Base-by-base conservation (phyloP, 2,888 invertebrate genomes). In the Pterostichus madidus region DNA sequence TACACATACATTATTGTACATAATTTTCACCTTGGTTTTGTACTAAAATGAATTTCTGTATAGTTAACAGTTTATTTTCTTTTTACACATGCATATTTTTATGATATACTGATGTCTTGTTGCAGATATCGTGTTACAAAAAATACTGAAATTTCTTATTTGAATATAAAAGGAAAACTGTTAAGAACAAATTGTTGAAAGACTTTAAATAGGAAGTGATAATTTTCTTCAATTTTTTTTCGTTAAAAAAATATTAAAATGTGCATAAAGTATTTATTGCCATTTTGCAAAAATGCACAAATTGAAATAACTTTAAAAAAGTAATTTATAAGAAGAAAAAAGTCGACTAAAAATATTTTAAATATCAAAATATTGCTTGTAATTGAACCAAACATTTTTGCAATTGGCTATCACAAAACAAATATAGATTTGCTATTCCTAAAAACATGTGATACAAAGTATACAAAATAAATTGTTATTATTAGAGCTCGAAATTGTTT, bases 251-350 rank as follows among this genome's bases (percentile, higher is more conserved):
- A 85, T 86, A 86, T 85, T 71, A 73, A 68, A 86, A 84, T 84
- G 84, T 86, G 86, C 86, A 84, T 85, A 84, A 86, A 85, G 85
- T 87, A 87, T 87, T 86, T 86, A 87, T 87, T 87, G 87, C 87
- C 87, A 87, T 85, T 17, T 39, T 73, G 35, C 80, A 80, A 80
- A 56, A 80, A 80, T 79, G 46, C 24, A 44, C 44, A 35, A 64
- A 0, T 32, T 46, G 7, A 71, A 17, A 44, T 7, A 68, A 44
- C 7, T 32, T 68, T n/a, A 13, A 68, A 68, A 68, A 61, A 61
- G 32, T 17, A 61, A 68, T 68, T 68, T 15, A 68, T 68, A 39
- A 68, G 13, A 68, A 53, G n/a, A 68, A 5, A 68, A 35, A 68
- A 59, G 31, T 31, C 32, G 35, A 32, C 32, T 35, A 64, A 64